Percentiles rank a stretch among this genome's conserved stretches.
These are phyloP conservation scores for Hyphantria cunea DNA, from an alignment of 1,140 invertebrate species.

Conservation along the genomic window DNA sequence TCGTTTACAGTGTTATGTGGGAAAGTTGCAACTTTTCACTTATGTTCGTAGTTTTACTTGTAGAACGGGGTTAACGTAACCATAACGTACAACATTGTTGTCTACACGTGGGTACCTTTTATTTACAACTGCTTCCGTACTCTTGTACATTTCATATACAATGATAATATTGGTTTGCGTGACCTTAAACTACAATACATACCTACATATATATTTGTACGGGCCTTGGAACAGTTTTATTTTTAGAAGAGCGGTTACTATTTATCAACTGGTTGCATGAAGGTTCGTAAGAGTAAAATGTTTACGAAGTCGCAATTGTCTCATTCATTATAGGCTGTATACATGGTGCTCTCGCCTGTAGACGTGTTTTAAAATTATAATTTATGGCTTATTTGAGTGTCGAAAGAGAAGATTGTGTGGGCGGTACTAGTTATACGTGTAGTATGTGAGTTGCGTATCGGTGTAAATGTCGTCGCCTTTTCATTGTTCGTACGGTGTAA, in stretches of 20 bases:
- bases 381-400: constrained; percentile 74
- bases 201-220: constrained; percentile 9
- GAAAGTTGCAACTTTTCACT: constrained; percentile 19
- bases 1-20: constrained; percentile 8
- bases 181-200: constrained; percentile 1
- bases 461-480: constrained; percentile 34
- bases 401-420: constrained; percentile 71
- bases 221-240: not conserved
- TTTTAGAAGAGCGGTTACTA: constrained; percentile 10
- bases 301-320: constrained; percentile 29
- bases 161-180: not conserved
- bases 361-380: constrained; percentile 73
- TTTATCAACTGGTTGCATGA: constrained; percentile 23
- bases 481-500: constrained; percentile 41
- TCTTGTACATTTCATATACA: not conserved
- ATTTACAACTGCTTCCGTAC: not conserved
- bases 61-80: not conserved
- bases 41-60: not conserved
- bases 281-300: constrained; percentile 22
- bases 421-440: constrained; percentile 40
- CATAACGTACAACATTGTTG: not conserved
- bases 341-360: constrained; percentile 30
- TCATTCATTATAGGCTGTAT: constrained; percentile 38
- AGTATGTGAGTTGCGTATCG: constrained; percentile 24
- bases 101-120: not conserved